Percentiles rank a stretch among this genome's conserved stretches.
Evolutionary conservation across 2,888 invertebrate species (phyloP).

Genomic region (Ennomos quercinarius): DNA sequence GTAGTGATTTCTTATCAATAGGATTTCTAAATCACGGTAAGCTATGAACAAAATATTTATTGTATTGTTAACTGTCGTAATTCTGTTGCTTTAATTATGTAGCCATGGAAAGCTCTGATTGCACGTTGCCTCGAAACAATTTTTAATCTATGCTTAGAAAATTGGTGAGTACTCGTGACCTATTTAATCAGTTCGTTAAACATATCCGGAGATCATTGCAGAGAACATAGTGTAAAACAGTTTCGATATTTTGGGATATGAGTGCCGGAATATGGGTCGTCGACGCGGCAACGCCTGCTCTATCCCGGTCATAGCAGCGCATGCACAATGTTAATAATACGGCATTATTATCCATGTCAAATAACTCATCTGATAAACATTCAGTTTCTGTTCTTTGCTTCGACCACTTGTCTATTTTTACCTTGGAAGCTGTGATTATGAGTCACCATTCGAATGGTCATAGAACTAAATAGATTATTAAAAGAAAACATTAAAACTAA

Average conservation of each 20-base stretch:
- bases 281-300: slow-evolving; percentile 77
- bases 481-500: too few species aligned
- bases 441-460: too few species aligned
- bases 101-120: too few species aligned
- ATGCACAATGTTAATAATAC: slow-evolving; percentile 60
- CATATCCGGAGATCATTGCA: slow-evolving; percentile 15
- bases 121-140: background rate
- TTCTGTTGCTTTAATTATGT: too few species aligned
- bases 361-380: background rate
- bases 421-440: too few species aligned
- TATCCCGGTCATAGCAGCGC: slow-evolving; percentile 79
- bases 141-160: slow-evolving; percentile 1
- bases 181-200: slow-evolving; percentile 18
- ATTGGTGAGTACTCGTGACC: slow-evolving; percentile 4
- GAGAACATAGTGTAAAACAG: slow-evolving; percentile 39
- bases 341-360: slow-evolving; percentile 27
- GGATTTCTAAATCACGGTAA: slow-evolving; percentile 33
- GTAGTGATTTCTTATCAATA: slow-evolving; percentile 37
- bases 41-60: background rate
- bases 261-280: slow-evolving; percentile 78
- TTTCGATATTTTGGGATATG: slow-evolving; percentile 82
- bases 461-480: too few species aligned
- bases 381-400: too few species aligned
- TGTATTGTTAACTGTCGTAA: too few species aligned
- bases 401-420: too few species aligned